Conservation (phyloP, 2,888 invertebrate genomes). For the Megastigmus dorsalis region DNA sequence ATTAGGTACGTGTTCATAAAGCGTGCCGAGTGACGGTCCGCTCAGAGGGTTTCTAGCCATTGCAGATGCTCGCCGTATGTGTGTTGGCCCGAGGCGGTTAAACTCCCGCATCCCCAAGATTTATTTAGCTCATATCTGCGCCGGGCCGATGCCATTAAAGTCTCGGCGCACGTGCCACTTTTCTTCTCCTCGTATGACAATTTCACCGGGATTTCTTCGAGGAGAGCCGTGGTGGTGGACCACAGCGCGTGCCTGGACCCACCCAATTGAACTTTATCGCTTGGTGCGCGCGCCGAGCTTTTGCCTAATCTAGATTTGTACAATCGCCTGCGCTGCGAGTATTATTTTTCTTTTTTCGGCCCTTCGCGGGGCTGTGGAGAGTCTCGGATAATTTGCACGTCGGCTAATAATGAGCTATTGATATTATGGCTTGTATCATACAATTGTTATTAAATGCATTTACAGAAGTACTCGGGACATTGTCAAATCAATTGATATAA, state of each 20-base stretch:
- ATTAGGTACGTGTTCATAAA: conserved; percentile 34
- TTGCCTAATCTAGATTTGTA: conserved; percentile 25
- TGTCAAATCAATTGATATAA: no score
- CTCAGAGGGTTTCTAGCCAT: no score
- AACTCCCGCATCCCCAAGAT: conserved; percentile 68
- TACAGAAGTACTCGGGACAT: no score
- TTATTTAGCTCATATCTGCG: conserved; percentile 71
- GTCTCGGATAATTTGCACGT: no score
- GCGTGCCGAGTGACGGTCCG: conserved; percentile 44
- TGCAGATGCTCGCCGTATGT: conserved; percentile 54
- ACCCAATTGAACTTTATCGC: conserved; percentile 38
- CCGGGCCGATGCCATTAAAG: conserved; percentile 56
- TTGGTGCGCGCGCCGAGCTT: neutral
- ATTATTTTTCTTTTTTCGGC: neutral
- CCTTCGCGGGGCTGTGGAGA: no score
- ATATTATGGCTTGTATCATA: no score
- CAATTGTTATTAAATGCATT: no score
- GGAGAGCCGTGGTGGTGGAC: no score
- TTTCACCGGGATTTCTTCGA: conserved; percentile 4
- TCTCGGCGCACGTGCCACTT: conserved; percentile 36
- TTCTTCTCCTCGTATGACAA: conserved; percentile 56
- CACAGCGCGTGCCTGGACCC: neutral
- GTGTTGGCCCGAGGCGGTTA: conserved; percentile 59
- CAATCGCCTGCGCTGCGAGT: no score
- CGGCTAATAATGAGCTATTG: no score